phyloP scores from a whole-genome alignment of 1,140 invertebrate species.

The Macrobrachium nipponense region DNA sequence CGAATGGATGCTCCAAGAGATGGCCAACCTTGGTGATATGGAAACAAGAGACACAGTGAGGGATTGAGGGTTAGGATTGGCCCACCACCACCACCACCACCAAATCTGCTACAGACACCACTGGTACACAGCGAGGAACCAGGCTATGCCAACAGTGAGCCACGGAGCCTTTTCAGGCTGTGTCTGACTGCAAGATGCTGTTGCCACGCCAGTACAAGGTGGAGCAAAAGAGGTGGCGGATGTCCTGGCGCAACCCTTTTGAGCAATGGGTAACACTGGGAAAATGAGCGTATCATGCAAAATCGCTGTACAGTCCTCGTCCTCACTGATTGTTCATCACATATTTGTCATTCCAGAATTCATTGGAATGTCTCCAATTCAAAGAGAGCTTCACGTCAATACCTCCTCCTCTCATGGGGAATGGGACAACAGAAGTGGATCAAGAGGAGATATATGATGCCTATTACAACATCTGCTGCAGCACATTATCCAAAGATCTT shows the following conservation, averaged over 20 bases:
- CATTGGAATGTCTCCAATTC: slow-evolving; percentile 50
- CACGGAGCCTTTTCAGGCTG: no score
- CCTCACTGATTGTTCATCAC: slow-evolving; percentile 62
- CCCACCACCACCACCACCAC: no score
- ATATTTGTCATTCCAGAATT: slow-evolving; percentile 52
- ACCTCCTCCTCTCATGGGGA: slow-evolving; percentile 27
- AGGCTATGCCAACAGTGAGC: no score
- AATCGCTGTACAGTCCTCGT: slow-evolving; percentile 58
- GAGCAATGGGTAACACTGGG: slow-evolving; percentile 62
- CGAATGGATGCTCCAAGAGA: slow-evolving; percentile 45
- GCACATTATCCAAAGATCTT: no score
- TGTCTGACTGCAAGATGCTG: no score
- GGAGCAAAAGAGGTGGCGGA: no score
- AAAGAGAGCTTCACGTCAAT: slow-evolving; percentile 51
- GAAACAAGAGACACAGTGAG: slow-evolving; percentile 56
- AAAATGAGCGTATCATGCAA: slow-evolving; percentile 58
- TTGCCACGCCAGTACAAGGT: no score
- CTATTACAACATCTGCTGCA: no score
- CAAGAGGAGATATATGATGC: no score
- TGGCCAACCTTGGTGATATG: slow-evolving; percentile 59
- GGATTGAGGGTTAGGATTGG: slow-evolving; percentile 29
- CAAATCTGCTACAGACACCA: no score
- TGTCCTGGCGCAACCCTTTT: slow-evolving; percentile 17
- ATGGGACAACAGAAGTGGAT: background rate
- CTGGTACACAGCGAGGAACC: no score